Evolutionary conservation across 1,140 invertebrate species (phyloP), one percentile per base, ranked within the genome.

Genomic region (Mactra quadrangularis): DNA sequence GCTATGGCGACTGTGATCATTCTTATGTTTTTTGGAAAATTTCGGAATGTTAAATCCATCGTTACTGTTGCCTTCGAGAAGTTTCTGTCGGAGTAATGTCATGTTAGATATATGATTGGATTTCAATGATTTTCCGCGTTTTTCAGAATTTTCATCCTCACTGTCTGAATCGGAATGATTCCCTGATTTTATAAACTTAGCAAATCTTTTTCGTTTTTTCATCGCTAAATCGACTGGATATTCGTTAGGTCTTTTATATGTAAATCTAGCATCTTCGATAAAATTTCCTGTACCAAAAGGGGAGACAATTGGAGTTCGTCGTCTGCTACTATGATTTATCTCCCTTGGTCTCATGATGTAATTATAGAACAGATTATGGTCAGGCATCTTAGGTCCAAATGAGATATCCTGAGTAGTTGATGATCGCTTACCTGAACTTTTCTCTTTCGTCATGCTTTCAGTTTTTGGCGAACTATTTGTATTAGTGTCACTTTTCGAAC

Each of bases 271-370:
- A 76, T 62, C 59, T 62, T 60, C 74, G 31, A 76, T 60, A n/a
- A 62, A 50, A 47, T 22, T 76, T 3, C 55, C 47, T 31, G 55
- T 62, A 47, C 64, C 62, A 60, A 41, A 81, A 45, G 47, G 64
- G 50, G 77, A 81, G 9, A 81, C 77, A 57, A 81, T 50, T 71
- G 77, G 77, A 45, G 77, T 81, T 45, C 55, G 19, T 15, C 11
- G 19, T 68, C 59, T 71, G 6, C 38, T 41, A 55, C 22, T 9
- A 7, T 71, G 50, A 35, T 17, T 70, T 6, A 31, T 25, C 33
- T 0, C 35, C 64, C 53, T 70, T 57, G 45, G 64, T 29, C 66
- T 60, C 59, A 62, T 52, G 7, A 81, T 68, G 41, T 71, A 81
- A 25, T 81, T 71, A 33, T 81, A 71, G n/a, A 81, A 71, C 38